phyloP scores from a whole-genome alignment of 2,797 vertebrate genomes.

The Scolopax bukidnonensis region DNA sequence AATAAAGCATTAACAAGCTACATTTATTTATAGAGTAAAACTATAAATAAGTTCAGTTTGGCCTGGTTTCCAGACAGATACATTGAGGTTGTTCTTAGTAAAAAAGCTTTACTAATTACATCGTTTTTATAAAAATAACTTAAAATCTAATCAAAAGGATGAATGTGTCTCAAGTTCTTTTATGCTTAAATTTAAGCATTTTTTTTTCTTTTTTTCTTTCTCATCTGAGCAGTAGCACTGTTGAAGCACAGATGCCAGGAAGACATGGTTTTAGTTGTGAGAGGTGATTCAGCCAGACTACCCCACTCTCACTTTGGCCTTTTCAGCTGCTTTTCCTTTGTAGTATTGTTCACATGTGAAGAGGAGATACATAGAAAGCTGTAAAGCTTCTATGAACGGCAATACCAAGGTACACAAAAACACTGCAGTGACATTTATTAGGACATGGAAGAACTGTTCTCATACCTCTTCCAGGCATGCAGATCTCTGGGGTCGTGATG shows the following conservation, averaged over 20 bases:
- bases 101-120: neutral
- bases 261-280: fast-evolving
- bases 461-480: neutral
- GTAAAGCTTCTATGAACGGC: neutral
- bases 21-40: neutral
- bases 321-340: neutral
- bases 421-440: neutral
- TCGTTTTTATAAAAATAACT: neutral
- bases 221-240: neutral
- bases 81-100: neutral
- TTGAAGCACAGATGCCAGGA: neutral
- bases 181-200: neutral
- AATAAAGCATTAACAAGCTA: neutral
- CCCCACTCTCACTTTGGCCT: neutral
- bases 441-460: neutral
- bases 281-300: neutral
- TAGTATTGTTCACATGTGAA: neutral
- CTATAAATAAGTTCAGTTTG: neutral
- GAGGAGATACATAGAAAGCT: neutral
- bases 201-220: neutral
- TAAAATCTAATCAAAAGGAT: neutral
- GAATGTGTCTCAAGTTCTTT: neutral
- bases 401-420: neutral
- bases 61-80: neutral
- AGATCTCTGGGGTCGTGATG: neutral